Evolutionary conservation across 2,113 vertebrate species (phyloP).

Genomic region (Grantiella picta): DNA sequence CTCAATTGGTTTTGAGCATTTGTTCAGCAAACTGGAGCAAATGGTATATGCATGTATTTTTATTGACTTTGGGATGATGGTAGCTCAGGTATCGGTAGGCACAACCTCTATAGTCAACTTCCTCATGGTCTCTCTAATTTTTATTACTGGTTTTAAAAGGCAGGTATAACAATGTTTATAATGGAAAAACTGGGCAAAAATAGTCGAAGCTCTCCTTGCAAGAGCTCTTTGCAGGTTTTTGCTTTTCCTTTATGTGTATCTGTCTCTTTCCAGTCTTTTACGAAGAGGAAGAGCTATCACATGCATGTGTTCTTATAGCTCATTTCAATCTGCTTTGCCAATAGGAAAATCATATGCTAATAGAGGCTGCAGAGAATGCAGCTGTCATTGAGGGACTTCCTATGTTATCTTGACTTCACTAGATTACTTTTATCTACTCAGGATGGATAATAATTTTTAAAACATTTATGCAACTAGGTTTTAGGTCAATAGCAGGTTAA

Average conservation of each 20-base stretch:
- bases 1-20: not conserved
- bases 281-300: not conserved
- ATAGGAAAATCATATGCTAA: conserved; percentile 10
- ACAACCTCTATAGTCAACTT: not conserved
- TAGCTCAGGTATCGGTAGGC: not conserved
- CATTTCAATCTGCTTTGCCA: not conserved
- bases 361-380: conserved; percentile 2
- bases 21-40: not conserved
- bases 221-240: not conserved
- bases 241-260: not conserved
- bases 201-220: not conserved
- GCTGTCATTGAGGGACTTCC: conserved; percentile 3
- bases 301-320: not conserved
- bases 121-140: not conserved
- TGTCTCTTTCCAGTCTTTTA: not conserved
- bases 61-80: not conserved
- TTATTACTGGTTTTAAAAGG: not conserved
- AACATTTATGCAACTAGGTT: conserved; percentile 39
- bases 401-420: conserved; percentile 15
- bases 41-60: not conserved
- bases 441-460: conserved; percentile 40
- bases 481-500: conserved; percentile 56
- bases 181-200: not conserved
- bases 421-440: conserved; percentile 46
- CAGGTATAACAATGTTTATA: not conserved